Conservation (phyloP, 2,888 invertebrate species). For the Synanthedon andrenaeformis region DNA sequence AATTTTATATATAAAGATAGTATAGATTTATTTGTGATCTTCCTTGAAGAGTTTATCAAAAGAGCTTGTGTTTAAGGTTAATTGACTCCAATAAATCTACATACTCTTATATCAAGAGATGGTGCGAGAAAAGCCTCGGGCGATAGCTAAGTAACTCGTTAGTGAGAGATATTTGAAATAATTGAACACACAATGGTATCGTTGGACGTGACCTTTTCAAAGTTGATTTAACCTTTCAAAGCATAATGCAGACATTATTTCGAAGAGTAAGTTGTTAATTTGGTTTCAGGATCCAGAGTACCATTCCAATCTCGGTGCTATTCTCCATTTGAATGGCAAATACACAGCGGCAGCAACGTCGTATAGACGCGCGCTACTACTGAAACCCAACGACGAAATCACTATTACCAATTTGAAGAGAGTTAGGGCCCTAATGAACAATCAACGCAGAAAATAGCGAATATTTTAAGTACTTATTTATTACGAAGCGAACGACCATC, state of each 20-base stretch:
- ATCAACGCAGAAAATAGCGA: conserved; percentile 41
- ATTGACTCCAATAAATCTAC: too few relatives aligned
- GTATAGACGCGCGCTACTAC: conserved; percentile 85
- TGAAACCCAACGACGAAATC: conserved; percentile 90
- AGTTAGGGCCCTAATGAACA: conserved; percentile 48
- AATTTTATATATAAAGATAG: too few relatives aligned
- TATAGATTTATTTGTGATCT: too few relatives aligned
- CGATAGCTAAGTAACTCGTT: too few relatives aligned
- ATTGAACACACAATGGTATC: neutral
- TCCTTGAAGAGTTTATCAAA: too few relatives aligned
- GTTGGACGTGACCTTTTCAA: neutral
- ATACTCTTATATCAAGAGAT: too few relatives aligned
- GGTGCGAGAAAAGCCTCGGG: too few relatives aligned
- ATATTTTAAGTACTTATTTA: neutral
- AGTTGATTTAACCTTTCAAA: neutral
- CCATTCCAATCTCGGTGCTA: conserved; percentile 95
- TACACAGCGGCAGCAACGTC: conserved; percentile 87
- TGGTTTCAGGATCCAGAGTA: conserved; percentile 82
- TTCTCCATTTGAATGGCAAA: conserved; percentile 93
- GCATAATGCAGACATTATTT: neutral
- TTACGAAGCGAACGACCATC: conserved; percentile 1
- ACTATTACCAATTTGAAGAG: conserved; percentile 87
- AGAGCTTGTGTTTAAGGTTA: too few relatives aligned
- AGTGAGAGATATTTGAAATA: neutral
- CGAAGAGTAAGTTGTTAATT: too few relatives aligned